phyloP scores from a whole-genome alignment of 2,113 vertebrate genomes.

The Phaethornis superciliosus region DNA sequence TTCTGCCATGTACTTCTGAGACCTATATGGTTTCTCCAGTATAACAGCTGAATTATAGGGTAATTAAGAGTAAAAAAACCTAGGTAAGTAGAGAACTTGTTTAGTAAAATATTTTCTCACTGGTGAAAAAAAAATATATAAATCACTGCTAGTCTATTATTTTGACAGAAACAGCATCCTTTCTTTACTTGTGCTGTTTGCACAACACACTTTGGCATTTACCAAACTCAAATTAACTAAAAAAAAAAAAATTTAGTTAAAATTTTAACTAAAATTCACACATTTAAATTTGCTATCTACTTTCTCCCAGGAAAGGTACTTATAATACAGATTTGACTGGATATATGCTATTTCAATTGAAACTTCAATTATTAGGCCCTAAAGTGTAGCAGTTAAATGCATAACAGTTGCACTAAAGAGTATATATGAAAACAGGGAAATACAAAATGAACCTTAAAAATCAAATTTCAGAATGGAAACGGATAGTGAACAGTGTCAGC shows the following conservation, averaged over 20 bases:
- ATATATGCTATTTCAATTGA: not conserved
- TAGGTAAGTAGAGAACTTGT: not conserved
- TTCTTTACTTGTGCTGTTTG: not conserved
- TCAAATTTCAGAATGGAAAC: not conserved
- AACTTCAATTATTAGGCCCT: not conserved
- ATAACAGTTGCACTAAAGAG: not conserved
- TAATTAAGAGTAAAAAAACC: not conserved
- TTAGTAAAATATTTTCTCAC: not conserved
- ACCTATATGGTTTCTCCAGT: not conserved
- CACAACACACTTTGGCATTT: not conserved
- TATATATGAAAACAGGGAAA: not conserved
- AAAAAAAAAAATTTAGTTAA: too few relatives aligned
- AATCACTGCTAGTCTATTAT: not conserved
- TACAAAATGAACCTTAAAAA: not conserved
- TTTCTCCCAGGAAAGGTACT: not conserved
- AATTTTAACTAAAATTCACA: not conserved
- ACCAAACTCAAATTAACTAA: too few relatives aligned
- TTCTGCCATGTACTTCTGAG: not conserved
- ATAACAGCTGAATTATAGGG: not conserved
- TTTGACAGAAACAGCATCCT: not conserved
- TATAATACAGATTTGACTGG: not conserved
- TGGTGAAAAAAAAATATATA: not conserved
- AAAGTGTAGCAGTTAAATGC: not conserved
- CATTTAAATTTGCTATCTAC: not conserved
- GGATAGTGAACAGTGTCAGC: not conserved